Conservation (phyloP, 1,140 invertebrate genomes). For the Cotesia vestalis region DNA sequence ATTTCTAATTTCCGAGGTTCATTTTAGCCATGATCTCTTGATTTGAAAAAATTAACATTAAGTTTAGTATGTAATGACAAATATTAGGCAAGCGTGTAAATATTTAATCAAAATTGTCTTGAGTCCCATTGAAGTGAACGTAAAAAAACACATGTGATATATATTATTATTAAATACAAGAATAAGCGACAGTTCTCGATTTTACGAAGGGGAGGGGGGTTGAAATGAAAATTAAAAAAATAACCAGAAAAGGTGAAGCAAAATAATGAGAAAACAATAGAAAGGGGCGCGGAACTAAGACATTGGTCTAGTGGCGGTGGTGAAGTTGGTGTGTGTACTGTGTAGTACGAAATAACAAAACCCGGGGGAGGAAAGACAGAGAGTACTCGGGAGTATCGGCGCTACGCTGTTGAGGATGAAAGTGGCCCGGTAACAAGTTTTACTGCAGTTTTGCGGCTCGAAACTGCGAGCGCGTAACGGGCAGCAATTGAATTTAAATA, state of each 20-base stretch:
- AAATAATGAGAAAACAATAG: slow-evolving; percentile 42
- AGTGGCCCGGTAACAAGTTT: slow-evolving; percentile 68
- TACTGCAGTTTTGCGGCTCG: slow-evolving; percentile 68
- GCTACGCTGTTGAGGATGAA: slow-evolving; percentile 47
- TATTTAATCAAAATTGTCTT: too few species aligned
- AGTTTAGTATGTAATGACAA: slow-evolving; percentile 31
- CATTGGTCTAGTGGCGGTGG: not conserved
- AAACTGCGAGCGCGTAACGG: slow-evolving; percentile 63
- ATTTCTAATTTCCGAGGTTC: too few species aligned
- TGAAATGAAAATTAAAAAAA: not conserved
- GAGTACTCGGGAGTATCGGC: slow-evolving; percentile 41
- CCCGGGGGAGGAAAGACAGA: slow-evolving; percentile 5
- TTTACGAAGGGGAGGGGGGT: not conserved
- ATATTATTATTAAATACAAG: too few species aligned
- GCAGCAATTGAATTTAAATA: slow-evolving; percentile 69
- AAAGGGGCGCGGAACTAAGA: slow-evolving; percentile 6
- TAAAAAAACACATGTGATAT: too few species aligned
- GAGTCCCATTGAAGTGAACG: too few species aligned
- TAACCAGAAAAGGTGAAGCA: not conserved
- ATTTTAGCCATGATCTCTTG: too few species aligned
- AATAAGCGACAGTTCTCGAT: too few species aligned
- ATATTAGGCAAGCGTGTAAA: too few species aligned
- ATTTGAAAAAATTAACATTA: too few species aligned
- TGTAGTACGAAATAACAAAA: not conserved
- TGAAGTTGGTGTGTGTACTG: not conserved